Evolutionary conservation across 2,888 invertebrate genomes (phyloP), one percentile per base, ranked within the genome.

Genomic region (Hipparchia semele): DNA sequence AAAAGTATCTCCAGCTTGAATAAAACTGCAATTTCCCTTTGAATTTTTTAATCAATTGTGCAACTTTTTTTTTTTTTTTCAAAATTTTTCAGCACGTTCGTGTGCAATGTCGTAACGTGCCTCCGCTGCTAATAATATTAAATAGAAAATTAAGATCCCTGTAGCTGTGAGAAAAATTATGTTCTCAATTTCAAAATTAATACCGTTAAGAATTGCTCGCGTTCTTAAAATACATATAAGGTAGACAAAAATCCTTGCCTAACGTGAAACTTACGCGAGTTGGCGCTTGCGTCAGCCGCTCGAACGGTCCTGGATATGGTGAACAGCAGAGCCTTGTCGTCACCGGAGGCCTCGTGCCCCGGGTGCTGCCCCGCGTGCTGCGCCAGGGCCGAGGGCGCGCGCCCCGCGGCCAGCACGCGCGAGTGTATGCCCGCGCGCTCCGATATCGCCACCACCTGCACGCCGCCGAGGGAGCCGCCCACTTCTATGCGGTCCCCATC

Each of bases 361-460:
- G 23, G 23, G 23, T 23, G 23, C 23, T 23, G 23, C 23, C 39
- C 59, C 39, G 90, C 78, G 77, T 60, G 95, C 96, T 2, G 77
- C 72, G 96, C 1, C 96, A 97, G 67, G 96, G 68, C 97, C 76
- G 84, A 97, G 74, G 96, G 95, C 0, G 98, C 98, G 98, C 97
- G 39, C 39, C 39, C 39, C 39, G 39, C 73, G 39, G 97, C 96
- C 76, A 98, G 94, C 80, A 99, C 97, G 79, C 98, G 95, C 87
- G 98, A 96, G 91, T 98, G 98, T 79, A 96, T 95, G 73, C 96
- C 96, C n/a, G 80, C 81, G 60, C 80, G 77, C 53, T 97, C 96
- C 33, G 98, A 98, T 82, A 99, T 96, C 88, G 99, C 98, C 76
- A 98, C 94, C 78, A 97, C 96, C 90, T 99, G 99, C 78, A 99